A percentile compares a stretch with the other conserved stretches of the same genome.
phyloP scores from a whole-genome alignment of 2,888 invertebrate genomes.

The Stenchaetothrips biformis region DNA sequence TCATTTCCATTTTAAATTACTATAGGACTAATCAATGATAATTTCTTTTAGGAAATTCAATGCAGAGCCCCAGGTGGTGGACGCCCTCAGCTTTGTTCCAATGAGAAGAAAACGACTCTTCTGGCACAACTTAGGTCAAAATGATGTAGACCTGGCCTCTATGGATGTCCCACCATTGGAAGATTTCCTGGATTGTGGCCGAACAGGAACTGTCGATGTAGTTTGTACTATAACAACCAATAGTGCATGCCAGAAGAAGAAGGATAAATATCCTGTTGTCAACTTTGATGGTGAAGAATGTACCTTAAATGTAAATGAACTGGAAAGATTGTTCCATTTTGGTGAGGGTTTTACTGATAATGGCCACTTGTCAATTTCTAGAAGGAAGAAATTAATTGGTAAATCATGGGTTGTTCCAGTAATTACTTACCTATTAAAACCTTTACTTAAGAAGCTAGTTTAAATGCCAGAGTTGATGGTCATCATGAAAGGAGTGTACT shows the following conservation, averaged over 20 bases:
- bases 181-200: not conserved
- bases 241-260: not conserved
- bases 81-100: not conserved
- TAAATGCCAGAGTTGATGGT: too few relatives aligned
- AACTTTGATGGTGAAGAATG: not conserved
- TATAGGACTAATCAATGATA: too few relatives aligned
- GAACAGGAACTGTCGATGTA: not conserved
- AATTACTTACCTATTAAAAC: too few relatives aligned
- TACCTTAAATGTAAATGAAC: not conserved
- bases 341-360: too few relatives aligned
- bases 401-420: too few relatives aligned
- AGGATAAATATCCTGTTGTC: not conserved
- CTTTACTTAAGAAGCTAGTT: too few relatives aligned
- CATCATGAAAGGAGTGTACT: too few relatives aligned
- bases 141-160: not conserved
- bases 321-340: constrained; percentile 1
- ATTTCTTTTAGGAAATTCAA: not conserved
- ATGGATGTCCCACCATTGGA: not conserved
- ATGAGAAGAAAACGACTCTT: too few relatives aligned
- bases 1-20: too few relatives aligned
- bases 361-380: too few relatives aligned
- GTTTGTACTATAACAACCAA: not conserved
- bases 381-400: too few relatives aligned
- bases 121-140: not conserved
- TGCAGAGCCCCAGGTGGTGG: not conserved